Evolutionary conservation across 64 coral and sea anemone species (phyloP).

Genomic region (Anthopleura sola): DNA sequence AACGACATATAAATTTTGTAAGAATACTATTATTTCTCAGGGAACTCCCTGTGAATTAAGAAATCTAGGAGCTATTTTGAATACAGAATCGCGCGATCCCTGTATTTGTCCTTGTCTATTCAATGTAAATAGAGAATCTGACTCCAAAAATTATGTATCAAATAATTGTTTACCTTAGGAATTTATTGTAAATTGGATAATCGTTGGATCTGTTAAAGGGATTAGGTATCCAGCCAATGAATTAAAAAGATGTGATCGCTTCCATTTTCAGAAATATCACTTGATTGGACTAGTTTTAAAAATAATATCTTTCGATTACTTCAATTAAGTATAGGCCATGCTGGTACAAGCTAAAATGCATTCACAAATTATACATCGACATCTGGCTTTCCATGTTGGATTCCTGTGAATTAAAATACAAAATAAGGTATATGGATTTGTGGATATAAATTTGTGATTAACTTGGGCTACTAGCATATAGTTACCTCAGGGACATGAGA

Average conservation of each 20-base stretch:
- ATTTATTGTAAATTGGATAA: not conserved
- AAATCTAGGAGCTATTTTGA: slow-evolving; percentile 1
- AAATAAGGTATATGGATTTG: no score
- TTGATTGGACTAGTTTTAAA: not conserved
- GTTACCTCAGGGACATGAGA: no score
- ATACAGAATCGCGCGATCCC: no score
- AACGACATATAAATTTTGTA: not conserved
- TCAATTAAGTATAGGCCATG: not conserved
- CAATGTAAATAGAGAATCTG: not conserved
- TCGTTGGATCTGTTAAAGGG: not conserved
- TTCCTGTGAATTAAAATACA: no score
- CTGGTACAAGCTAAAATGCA: not conserved
- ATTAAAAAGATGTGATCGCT: not conserved
- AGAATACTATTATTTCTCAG: not conserved
- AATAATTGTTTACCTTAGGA: not conserved
- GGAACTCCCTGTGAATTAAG: not conserved
- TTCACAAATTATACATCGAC: not conserved
- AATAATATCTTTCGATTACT: not conserved
- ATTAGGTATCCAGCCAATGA: not conserved
- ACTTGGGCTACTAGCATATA: no score
- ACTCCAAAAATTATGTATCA: not conserved
- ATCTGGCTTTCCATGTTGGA: not conserved
- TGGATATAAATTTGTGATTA: no score
- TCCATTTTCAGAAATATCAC: not conserved
- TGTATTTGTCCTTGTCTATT: no score